Base-by-base conservation (phyloP, 2,888 invertebrate species). In the Choristoneura rosaceana region DNA sequence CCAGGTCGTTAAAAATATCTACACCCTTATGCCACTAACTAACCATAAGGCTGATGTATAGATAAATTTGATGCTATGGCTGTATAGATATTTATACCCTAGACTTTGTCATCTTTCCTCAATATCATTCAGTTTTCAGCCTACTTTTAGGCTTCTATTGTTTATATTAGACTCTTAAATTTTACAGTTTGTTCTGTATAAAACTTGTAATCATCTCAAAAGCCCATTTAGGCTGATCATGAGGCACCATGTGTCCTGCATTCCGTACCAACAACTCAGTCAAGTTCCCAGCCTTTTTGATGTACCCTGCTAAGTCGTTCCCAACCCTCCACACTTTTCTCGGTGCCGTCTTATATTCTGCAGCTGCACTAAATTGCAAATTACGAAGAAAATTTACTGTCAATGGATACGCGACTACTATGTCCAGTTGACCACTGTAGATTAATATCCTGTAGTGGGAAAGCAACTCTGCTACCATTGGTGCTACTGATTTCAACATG, bases 211-310 rank as follows among this genome's bases (percentile, higher is more conserved):
- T 94, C 81, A 96, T 85, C 80, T 95, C 93, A 3, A 93, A 88
- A 0, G 95, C 94, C 92, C 94, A 95, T 74, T 93, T 89, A 0
- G 96, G 95, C 77, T 96, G 95, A 79, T 96, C 95, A 64, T 87
- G 84, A 0, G 96, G 95, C 2, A 95, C 95, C 94, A 97, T 96
- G 81, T 98, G 97, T 0, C 98, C 97, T 9, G 97, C 96, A 88
- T 96, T 95, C 50, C 97, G 92, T 0, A 97, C 96, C 76, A 97
- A 82, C 0, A 97, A 94, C 80, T 97, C 97, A 0, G 96, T 96
- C 33, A 97, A 89, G 81, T 96, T 96, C 0, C 96, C 96, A 15
- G 96, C 96, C 76, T 93, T 93, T 84, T 96, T 97, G 1, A 94
- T 94, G 87, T 97, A 98, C 0, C 97, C 97, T 1, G 97, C 97